These are phyloP conservation scores for Ectemnius cavifrons DNA, from an alignment of 2,888 invertebrate species.

Conservation along the genomic window DNA sequence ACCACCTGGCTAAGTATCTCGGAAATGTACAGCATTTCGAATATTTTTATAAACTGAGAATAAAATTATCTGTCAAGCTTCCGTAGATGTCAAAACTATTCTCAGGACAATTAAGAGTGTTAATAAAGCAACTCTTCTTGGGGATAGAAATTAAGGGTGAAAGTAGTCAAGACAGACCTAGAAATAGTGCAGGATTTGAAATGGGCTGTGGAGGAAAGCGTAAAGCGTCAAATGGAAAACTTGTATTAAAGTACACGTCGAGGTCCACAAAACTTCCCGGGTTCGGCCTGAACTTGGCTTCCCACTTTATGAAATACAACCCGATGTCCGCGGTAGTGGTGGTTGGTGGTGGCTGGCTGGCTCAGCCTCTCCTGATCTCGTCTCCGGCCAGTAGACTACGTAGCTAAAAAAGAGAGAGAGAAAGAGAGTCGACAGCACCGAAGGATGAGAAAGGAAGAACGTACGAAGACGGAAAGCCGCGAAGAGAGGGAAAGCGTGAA, in stretches of 20 bases:
- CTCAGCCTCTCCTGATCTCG: constrained; percentile 49
- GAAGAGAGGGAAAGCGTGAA: constrained; percentile 1
- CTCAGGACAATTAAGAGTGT: no score
- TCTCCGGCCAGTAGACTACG: constrained; percentile 24
- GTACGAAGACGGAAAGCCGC: constrained; percentile 28
- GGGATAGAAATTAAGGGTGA: constrained; percentile 10
- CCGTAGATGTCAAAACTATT: no score
- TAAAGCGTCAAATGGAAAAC: constrained; percentile 57
- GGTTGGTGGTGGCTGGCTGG: not conserved
- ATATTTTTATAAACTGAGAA: no score
- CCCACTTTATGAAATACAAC: constrained; percentile 65
- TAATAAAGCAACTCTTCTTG: no score
- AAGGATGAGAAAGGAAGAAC: not conserved
- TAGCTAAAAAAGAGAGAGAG: not conserved
- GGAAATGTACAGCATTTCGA: no score
- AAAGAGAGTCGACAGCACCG: not conserved
- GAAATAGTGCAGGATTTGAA: not conserved
- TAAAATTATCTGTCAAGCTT: no score
- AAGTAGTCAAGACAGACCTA: constrained; percentile 11
- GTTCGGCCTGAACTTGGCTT: constrained; percentile 58
- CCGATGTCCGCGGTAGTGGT: constrained; percentile 43
- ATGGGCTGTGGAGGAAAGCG: constrained; percentile 24
- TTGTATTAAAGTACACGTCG: constrained; percentile 59
- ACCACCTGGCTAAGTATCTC: no score
- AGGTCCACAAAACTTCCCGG: constrained; percentile 32